Base-by-base conservation (phyloP, 1,140 invertebrate species). In the Neuroterus valhalla region DNA sequence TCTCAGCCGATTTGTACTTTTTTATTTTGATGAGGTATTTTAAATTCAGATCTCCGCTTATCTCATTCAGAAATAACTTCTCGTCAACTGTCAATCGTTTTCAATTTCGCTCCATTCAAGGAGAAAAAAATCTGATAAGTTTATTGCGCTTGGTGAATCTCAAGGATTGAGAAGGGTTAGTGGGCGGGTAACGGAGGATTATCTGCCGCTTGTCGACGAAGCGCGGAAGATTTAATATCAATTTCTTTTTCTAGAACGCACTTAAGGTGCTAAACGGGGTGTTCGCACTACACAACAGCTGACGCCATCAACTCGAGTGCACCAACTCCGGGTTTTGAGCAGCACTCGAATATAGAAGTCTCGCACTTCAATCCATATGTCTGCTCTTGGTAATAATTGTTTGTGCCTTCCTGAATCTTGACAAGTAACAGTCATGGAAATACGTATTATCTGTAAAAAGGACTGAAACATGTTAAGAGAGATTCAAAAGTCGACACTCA, bases 291-390 rank as follows among this genome's bases (percentile, higher is more conserved):
- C 74, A 78, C 78, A 80, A 78, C 79, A 80, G 79, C 79, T 80
- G 79, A 80, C 79, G 79, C 79, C 69, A 80, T 80, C 76, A 73
- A 76, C 69, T 80, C 75, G 62, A 80, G 79, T 76, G 66, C 44
- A 19, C 44, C 23, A 26, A 44, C 70, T 70, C 68, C 71, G 66
- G 66, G 50, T 48, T 70, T 14, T 66, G 55, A 45, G 55, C 55
- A 72, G 68, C 68, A 78, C 79, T 80, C 72, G 79, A 80, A 80
- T 80, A 78, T 76, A 78, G 76, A 79, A 75, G 73, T 75, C 50
- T 72, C 66, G 67, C 72, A 78, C 76, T 80, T 78, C 62, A 70
- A 78, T 78, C 74, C 79, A 80, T 78, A 73, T 80, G 76, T 78
- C 76, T 71, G 74, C 79, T 76, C 73, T 71, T 78, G 76, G 76